These are phyloP conservation scores for Notothenia rossii DNA, from an alignment of 2,113 vertebrate species.

Conservation along the genomic window DNA sequence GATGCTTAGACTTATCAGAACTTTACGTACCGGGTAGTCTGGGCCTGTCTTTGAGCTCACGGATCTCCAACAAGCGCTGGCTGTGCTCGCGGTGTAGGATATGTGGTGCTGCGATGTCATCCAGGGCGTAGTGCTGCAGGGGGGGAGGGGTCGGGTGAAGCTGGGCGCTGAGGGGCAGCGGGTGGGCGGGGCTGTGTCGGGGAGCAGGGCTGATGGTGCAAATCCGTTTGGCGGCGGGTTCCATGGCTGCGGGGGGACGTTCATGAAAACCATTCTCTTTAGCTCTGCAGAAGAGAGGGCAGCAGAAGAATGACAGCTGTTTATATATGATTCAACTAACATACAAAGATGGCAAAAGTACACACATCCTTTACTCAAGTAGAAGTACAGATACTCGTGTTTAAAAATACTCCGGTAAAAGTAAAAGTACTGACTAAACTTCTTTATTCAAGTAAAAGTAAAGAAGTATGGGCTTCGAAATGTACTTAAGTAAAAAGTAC, in stretches of 20 bases:
- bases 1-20: not conserved
- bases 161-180: conserved; percentile 89
- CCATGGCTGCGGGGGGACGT: conserved; percentile 87
- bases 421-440: too few species aligned
- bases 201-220: conserved; percentile 99
- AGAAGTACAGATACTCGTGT: too few species aligned
- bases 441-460: too few species aligned
- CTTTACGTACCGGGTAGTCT: conserved; percentile 83
- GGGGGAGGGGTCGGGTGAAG: conserved; percentile 96
- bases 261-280: conserved; percentile 94
- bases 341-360: too few species aligned
- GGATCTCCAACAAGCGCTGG: conserved; percentile 91
- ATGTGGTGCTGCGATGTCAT: conserved; percentile 94
- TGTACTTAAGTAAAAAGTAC: too few species aligned
- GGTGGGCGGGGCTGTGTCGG: conserved; percentile 95
- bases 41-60: conserved; percentile 93
- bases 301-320: not conserved
- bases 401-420: too few species aligned
- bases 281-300: conserved; percentile 77
- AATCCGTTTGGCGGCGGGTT: conserved; percentile 93
- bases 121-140: conserved; percentile 96
- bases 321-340: not conserved
- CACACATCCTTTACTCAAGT: too few species aligned
- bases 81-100: conserved; percentile 93
- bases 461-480: too few species aligned